Base-by-base conservation (phyloP, 2,797 vertebrate species). In the Chanos chanos region DNA sequence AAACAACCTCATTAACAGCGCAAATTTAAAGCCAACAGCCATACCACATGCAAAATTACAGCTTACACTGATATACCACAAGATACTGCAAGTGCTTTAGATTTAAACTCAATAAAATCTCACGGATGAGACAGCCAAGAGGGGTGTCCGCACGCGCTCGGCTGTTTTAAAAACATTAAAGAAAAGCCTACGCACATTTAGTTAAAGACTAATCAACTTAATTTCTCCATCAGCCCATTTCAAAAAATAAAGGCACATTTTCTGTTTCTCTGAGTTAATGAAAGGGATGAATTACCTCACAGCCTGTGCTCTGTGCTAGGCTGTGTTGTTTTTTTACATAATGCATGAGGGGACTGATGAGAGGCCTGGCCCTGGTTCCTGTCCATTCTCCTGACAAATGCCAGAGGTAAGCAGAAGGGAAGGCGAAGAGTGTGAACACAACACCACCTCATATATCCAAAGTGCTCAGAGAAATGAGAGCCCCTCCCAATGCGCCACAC, bases 291-390 rank as follows among this genome's bases (percentile, higher is more conserved):
- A 54, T 45, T 45, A 45, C 9, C n/a, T n/a, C n/a, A 7, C 61
- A 37, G 24, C 15, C 18, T 57, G 49, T 63, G 13, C 51, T 41
- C 61, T 65, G 34, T 22, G 57, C 19, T 53, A 56, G 71, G 72
- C n/a, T 56, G 66, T 57, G 41, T 30, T 31, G 12, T 30, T 50
- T 76, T 49, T 12, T 68, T 84, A 77, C 83, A 82, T 85, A 81
- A 87, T 83, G 71, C 50, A 85, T 80, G 74, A 83, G 71, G 69
- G 4, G n/a, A n/a, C n/a, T n/a, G n/a, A n/a, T n/a, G n/a, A n/a
- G n/a, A n/a, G n/a, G 64, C 37, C 71, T 66, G 74, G 64, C 80
- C 71, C 72, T 68, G 45, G 30, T 61, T 73, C 60, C 79, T 76
- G 73, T 64, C 68, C 64, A 67, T 71, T 49, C 50, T 72, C 67